Conservation (phyloP, 2,888 invertebrate species). For the Gortyna flavago region DNA sequence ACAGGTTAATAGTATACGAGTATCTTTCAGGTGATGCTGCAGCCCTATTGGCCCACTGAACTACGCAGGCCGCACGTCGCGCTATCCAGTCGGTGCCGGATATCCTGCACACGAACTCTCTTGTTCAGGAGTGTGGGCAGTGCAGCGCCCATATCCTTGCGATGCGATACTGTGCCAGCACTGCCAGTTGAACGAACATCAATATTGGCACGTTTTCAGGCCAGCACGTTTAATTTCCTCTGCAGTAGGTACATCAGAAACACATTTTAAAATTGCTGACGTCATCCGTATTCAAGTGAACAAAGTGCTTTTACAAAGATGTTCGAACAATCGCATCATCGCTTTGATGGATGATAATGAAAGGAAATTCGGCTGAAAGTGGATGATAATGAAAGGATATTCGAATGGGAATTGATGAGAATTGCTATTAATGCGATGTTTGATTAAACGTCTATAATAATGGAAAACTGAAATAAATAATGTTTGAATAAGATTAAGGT, state of each 20-base stretch:
- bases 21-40: not conserved
- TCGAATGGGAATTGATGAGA: not conserved
- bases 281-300: conserved; percentile 33
- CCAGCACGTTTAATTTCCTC: conserved; percentile 36
- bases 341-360: conserved; percentile 19
- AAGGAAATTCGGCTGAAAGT: conserved; percentile 7
- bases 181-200: not conserved
- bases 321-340: conserved; percentile 21
- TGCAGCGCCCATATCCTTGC: conserved; percentile 37
- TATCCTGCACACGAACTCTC: conserved; percentile 49
- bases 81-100: conserved; percentile 34
- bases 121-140: conserved; percentile 20
- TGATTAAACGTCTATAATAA: not conserved
- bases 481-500: not conserved
- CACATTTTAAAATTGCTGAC: conserved; percentile 31
- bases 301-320: conserved; percentile 44
- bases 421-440: not conserved
- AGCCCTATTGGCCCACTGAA: conserved; percentile 31
- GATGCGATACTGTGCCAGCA: conserved; percentile 8
- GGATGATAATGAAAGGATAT: conserved; percentile 20
- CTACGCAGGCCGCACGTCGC: conserved; percentile 25
- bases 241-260: conserved; percentile 1
- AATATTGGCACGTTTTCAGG: not conserved
- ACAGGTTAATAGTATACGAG: not conserved
- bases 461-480: not conserved